Conservation (phyloP, 1,140 invertebrate genomes). For the Zaprionus africanus region DNA sequence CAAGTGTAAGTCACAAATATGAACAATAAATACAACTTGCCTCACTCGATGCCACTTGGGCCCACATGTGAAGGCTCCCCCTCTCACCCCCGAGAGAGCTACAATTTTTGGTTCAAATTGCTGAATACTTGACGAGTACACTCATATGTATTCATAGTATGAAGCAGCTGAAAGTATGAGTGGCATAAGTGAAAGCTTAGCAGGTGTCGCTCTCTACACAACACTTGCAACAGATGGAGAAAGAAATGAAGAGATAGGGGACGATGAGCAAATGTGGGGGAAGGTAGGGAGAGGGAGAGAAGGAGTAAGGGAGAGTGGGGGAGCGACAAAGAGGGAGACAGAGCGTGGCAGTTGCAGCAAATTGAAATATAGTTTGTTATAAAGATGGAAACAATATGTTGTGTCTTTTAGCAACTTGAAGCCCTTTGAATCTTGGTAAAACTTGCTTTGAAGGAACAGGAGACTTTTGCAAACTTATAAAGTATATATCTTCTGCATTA, state of each 20-base stretch:
- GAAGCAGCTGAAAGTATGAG: neutral
- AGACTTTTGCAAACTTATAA: too few species aligned
- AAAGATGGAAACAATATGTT: neutral
- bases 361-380: neutral
- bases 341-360: neutral
- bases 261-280: neutral
- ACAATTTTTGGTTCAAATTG: neutral
- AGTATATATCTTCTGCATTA: too few species aligned
- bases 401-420: neutral
- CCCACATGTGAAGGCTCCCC: neutral
- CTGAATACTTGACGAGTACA: neutral
- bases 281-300: too few species aligned
- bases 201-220: constrained; percentile 25
- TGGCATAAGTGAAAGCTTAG: neutral
- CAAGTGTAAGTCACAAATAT: constrained; percentile 37
- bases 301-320: neutral
- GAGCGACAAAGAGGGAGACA: neutral
- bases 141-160: constrained; percentile 4
- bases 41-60: constrained; percentile 6
- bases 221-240: neutral
- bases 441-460: too few species aligned
- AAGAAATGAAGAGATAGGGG: neutral
- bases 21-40: constrained; percentile 50
- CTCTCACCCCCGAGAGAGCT: neutral
- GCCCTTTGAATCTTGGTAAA: neutral